phyloP scores from a whole-genome alignment of 2,113 vertebrate species.

The Cinclus mexicanus region DNA sequence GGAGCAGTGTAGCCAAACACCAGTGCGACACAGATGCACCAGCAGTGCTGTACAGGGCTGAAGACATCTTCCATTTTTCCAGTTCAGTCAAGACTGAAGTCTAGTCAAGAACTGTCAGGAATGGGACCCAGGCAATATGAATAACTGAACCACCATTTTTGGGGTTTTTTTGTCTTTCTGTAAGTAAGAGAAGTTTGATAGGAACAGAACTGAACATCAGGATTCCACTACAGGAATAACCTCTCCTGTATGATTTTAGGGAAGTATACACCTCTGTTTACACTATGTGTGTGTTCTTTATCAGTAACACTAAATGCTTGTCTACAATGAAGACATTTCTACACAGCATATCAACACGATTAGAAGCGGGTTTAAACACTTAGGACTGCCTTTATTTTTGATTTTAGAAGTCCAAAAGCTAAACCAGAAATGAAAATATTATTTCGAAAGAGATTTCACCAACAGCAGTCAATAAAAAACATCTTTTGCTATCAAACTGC shows the following conservation, averaged over 20 bases:
- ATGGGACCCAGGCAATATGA: neutral
- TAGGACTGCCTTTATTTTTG: neutral
- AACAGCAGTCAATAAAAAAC: neutral
- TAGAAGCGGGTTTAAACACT: neutral
- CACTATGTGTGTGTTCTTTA: neutral
- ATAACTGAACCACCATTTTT: neutral
- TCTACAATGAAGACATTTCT: neutral
- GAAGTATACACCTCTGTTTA: neutral
- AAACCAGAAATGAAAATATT: neutral
- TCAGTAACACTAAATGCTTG: neutral
- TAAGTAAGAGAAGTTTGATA: neutral
- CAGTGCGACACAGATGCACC: neutral
- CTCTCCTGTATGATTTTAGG: neutral
- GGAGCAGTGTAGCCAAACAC: neutral
- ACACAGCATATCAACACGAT: neutral
- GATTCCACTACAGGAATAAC: neutral
- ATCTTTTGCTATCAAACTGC: neutral
- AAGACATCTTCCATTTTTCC: neutral
- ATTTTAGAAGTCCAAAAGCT: neutral
- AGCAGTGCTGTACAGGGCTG: accelerated
- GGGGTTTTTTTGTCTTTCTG: no score
- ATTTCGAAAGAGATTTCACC: neutral
- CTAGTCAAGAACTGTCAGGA: neutral
- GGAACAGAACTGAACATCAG: neutral
- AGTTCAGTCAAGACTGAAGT: neutral